These are phyloP conservation scores for Neofelis nebulosa DNA, from an alignment of 2,113 vertebrate genomes.

Conservation along the genomic window DNA sequence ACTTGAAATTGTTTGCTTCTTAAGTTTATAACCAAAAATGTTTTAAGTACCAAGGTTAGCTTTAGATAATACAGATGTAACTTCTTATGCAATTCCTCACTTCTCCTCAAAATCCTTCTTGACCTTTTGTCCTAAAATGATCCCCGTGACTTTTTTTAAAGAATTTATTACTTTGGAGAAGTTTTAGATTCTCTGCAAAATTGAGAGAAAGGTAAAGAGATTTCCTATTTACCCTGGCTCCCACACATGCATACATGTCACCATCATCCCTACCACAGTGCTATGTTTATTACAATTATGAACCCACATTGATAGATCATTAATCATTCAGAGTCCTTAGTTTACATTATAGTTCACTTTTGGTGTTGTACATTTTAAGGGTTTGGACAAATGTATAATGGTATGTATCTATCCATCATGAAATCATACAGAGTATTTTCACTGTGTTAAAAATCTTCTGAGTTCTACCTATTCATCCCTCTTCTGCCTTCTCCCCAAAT, in stretches of 20 bases:
- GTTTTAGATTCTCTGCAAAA: background rate
- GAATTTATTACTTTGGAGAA: background rate
- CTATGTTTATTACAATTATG: background rate
- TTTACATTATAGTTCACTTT: background rate
- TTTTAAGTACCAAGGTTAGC: background rate
- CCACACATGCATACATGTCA: background rate
- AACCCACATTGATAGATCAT: background rate
- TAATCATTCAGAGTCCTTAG: background rate
- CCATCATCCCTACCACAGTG: background rate
- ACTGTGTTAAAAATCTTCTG: background rate
- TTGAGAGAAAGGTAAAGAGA: background rate
- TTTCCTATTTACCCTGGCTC: background rate
- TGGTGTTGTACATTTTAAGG: background rate
- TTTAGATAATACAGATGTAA: background rate
- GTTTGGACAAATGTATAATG: background rate
- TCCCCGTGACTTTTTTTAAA: background rate
- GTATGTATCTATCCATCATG: background rate
- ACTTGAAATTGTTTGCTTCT: background rate
- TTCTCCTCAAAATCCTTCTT: background rate
- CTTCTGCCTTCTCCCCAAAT: background rate
- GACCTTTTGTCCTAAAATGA: background rate
- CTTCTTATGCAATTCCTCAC: background rate
- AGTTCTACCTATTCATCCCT: background rate
- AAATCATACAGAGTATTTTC: background rate
- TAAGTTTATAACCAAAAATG: background rate